Conservation (phyloP, 2,888 invertebrate genomes). For the Cremastinae sp. region DNA sequence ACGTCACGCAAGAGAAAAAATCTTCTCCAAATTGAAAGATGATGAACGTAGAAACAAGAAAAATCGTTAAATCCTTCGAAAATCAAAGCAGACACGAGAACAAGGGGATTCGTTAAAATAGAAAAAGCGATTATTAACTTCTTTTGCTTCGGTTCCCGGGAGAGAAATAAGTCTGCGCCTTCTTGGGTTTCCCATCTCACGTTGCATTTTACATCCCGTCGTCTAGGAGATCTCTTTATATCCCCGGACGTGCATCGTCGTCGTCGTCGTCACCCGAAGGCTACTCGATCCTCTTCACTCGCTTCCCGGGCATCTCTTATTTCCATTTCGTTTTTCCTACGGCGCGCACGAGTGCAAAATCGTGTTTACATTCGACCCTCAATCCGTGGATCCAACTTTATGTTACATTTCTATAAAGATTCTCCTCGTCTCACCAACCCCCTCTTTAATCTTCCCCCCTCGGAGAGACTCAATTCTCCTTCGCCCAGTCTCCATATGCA, state of each 20-base stretch:
- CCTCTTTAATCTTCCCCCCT: background rate
- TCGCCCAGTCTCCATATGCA: background rate
- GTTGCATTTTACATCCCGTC: conserved; percentile 48
- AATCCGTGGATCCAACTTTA: conserved; percentile 47
- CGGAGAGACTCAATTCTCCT: background rate
- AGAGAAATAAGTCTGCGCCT: conserved; percentile 42
- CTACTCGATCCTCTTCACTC: background rate
- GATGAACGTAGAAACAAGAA: no score
- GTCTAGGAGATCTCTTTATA: conserved; percentile 29
- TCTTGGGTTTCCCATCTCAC: conserved; percentile 34
- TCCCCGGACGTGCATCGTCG: conserved; percentile 18
- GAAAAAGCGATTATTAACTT: conserved; percentile 63
- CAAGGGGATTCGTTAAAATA: conserved; percentile 59
- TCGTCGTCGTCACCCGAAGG: conserved; percentile 27
- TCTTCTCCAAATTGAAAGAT: background rate
- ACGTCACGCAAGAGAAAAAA: no score
- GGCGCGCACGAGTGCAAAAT: conserved; percentile 69
- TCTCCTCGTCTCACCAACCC: background rate
- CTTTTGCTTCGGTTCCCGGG: conserved; percentile 42
- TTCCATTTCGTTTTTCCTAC: conserved; percentile 60
- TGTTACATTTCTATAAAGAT: conserved; percentile 13
- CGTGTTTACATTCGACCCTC: conserved; percentile 70
- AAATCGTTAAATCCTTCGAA: no score
- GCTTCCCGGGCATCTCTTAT: conserved; percentile 38
- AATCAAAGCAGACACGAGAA: no score